A percentile compares a stretch with the other conserved stretches of the same genome.
Conservation (phyloP, 2,797 vertebrate species). For the Dipus sagitta region DNA sequence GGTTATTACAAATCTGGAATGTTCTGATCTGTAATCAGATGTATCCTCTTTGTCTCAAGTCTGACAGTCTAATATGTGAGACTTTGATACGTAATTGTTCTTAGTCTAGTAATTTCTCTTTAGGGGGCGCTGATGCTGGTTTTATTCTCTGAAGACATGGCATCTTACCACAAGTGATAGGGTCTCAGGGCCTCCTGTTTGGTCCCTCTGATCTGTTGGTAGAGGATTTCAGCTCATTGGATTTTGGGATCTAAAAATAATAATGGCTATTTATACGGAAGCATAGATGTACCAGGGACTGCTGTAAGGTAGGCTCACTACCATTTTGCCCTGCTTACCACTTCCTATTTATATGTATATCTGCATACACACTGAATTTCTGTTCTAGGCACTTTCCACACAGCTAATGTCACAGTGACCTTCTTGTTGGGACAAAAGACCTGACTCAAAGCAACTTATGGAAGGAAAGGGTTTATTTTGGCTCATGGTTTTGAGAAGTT, state of each 20-base stretch:
- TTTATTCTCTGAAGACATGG: not conserved
- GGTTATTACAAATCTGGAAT: not conserved
- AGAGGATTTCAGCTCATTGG: not conserved
- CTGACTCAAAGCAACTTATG: too few species aligned
- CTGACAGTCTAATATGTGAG: not conserved
- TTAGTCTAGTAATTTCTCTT: not conserved
- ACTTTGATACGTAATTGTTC: not conserved
- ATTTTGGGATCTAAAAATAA: not conserved
- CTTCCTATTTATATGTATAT: fast-evolving
- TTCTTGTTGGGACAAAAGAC: too few species aligned
- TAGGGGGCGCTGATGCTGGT: not conserved
- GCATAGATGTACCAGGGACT: not conserved
- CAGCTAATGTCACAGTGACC: too few species aligned
- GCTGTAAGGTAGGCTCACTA: not conserved
- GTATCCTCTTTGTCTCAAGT: not conserved
- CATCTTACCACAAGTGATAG: not conserved
- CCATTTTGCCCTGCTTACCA: not conserved
- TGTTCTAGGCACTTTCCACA: not conserved
- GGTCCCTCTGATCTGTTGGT: not conserved
- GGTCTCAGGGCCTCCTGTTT: not conserved
- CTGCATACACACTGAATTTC: not conserved
- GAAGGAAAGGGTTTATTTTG: too few species aligned
- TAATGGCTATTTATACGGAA: not conserved
- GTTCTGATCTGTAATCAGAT: not conserved
- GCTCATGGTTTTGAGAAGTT: too few species aligned